These are phyloP conservation scores for Amorpha juglandis DNA, from an alignment of 2,888 invertebrate genomes.

Conservation along the genomic window DNA sequence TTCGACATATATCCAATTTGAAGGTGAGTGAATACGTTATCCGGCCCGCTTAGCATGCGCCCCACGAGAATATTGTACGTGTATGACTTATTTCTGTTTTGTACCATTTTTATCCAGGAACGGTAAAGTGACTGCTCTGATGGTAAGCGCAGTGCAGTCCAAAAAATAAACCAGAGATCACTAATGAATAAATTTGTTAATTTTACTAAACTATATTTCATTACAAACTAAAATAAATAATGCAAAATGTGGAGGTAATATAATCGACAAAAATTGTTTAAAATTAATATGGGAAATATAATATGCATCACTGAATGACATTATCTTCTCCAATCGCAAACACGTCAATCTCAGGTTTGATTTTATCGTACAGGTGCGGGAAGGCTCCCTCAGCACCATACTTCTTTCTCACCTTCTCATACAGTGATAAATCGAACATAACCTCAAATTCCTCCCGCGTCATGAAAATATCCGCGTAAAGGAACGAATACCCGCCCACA, in stretches of 20 bases:
- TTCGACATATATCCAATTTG: conserved; percentile 97
- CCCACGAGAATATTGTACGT: no score
- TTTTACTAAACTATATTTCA: no score
- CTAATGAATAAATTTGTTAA: no score
- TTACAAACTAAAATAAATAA: no score
- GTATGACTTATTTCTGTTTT: no score
- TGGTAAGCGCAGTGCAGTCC: no score
- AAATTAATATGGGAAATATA: neutral
- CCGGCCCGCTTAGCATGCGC: neutral
- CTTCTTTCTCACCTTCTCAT: conserved; percentile 84
- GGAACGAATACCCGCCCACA: conserved; percentile 87
- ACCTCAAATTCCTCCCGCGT: conserved; percentile 85
- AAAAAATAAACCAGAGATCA: no score
- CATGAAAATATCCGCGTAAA: conserved; percentile 90
- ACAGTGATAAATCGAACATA: conserved; percentile 88
- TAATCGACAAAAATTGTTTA: no score
- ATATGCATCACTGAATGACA: conserved; percentile 46
- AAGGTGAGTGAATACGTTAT: conserved; percentile 83
- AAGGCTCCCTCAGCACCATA: conserved; percentile 85
- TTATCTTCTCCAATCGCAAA: conserved; percentile 81
- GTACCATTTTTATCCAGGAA: no score
- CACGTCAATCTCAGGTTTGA: conserved; percentile 87
- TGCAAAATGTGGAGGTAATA: no score
- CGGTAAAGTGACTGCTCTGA: no score
- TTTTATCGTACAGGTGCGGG: conserved; percentile 87